A percentile compares a stretch with the other conserved stretches of the same genome.
phyloP scores from a whole-genome alignment of 2,888 invertebrate species.

The Auanema sp. region DNA sequence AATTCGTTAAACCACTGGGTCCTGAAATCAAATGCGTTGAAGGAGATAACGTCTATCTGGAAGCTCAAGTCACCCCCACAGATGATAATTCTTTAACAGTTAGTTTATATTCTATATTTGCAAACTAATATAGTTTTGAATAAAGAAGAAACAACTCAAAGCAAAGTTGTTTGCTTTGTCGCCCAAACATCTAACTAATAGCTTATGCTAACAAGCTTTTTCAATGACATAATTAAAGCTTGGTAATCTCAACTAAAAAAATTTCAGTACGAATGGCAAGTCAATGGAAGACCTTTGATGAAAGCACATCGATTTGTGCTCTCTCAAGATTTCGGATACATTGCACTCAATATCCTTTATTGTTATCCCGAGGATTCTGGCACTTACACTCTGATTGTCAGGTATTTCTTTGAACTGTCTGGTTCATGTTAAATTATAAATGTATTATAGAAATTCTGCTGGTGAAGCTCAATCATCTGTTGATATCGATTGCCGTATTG shows the following conservation, averaged over 20 bases:
- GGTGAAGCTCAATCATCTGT: conserved; percentile 93
- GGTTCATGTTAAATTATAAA: background rate
- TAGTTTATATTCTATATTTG: conserved; percentile 8
- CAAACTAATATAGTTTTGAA: background rate
- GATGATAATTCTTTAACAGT: conserved; percentile 65
- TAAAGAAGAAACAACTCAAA: background rate
- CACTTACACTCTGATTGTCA: conserved; percentile 72
- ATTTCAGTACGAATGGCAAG: conserved; percentile 86
- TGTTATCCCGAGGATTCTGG: conserved; percentile 97
- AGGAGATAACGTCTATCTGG: conserved; percentile 67
- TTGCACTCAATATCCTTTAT: conserved; percentile 89
- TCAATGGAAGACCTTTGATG: conserved; percentile 84
- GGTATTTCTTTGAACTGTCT: background rate
- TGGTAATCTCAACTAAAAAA: conserved; percentile 15
- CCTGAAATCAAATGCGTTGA: conserved; percentile 63
- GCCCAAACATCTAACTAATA: too few relatives aligned
- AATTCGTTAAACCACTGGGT: conserved; percentile 55
- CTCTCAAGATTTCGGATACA: conserved; percentile 89
- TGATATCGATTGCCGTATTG: conserved; percentile 64
- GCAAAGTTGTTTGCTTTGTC: conserved; percentile 2
- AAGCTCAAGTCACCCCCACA: conserved; percentile 67
- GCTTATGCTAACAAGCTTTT: background rate
- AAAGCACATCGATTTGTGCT: conserved; percentile 74
- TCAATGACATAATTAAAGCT: background rate
- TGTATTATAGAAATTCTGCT: conserved; percentile 76